phyloP scores from a whole-genome alignment of 2,888 invertebrate species.

The Mantis religiosa region DNA sequence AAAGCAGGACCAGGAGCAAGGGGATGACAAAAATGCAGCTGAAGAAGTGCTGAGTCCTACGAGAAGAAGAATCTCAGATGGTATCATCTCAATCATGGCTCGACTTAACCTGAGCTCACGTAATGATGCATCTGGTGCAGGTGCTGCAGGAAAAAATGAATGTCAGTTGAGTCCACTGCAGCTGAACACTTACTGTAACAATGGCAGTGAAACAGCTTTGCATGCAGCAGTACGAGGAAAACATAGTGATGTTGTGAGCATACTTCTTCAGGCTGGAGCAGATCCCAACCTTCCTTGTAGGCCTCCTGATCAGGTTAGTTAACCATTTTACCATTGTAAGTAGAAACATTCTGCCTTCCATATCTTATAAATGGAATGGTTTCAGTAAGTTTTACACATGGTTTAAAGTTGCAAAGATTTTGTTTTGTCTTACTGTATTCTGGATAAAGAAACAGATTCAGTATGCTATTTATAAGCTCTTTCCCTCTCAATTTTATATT shows the following conservation, averaged over 20 bases:
- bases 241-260: constrained; percentile 65
- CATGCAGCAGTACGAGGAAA: constrained; percentile 75
- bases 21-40: constrained; percentile 31
- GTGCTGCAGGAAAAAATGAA: constrained; percentile 37
- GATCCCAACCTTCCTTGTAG: constrained; percentile 59
- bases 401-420: too few species aligned
- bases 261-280: constrained; percentile 73
- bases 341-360: constrained; percentile 6
- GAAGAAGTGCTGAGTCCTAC: constrained; percentile 50
- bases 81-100: constrained; percentile 84
- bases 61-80: constrained; percentile 74
- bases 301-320: constrained; percentile 54
- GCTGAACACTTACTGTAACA: constrained; percentile 69
- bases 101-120: constrained; percentile 61
- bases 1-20: constrained; percentile 39
- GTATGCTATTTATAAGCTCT: too few species aligned
- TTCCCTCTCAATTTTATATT: too few species aligned
- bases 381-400: too few species aligned
- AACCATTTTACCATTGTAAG: too few species aligned
- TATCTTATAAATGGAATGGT: background rate
- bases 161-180: constrained; percentile 64
- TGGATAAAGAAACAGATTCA: too few species aligned
- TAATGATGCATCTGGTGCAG: constrained; percentile 12
- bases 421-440: too few species aligned
- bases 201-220: constrained; percentile 75